These are phyloP conservation scores for Podiceps cristatus DNA, from an alignment of 2,113 vertebrate species.

Conservation along the genomic window DNA sequence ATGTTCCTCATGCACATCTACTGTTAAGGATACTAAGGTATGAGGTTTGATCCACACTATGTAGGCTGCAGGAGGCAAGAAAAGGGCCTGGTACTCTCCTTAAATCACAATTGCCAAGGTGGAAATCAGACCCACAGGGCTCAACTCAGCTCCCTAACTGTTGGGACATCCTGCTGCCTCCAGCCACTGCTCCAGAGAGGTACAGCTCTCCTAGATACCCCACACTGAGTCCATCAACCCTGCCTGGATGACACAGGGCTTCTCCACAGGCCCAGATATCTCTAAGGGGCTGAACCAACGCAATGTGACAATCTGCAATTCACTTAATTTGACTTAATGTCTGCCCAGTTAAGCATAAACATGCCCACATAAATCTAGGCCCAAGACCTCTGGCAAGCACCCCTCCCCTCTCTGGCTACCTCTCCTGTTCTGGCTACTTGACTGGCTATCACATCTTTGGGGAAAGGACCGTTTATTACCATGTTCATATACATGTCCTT, in stretches of 20 bases:
- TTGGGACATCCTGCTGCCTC: not conserved
- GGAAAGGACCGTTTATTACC: not conserved
- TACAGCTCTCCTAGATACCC: not conserved
- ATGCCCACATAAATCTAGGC: not conserved
- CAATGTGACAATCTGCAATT: not conserved
- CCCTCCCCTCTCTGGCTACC: accelerated
- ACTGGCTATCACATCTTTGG: not conserved
- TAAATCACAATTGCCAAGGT: not conserved
- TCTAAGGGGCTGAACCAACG: not conserved
- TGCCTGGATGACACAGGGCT: not conserved
- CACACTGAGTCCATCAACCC: not conserved
- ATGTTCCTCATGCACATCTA: not conserved
- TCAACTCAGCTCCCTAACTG: not conserved
- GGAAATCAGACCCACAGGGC: not conserved
- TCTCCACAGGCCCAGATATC: not conserved
- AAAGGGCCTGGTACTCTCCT: not conserved
- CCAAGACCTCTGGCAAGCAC: not conserved
- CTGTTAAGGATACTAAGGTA: not conserved
- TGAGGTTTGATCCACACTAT: not conserved
- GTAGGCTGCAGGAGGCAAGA: not conserved
- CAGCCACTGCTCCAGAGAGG: not conserved
- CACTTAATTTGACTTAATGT: not conserved
- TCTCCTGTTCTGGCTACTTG: not conserved
- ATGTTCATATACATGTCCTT: not conserved
- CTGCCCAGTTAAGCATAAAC: not conserved